Conservation (phyloP, 2,113 vertebrate genomes). For the Thamnophis sirtalis region DNA sequence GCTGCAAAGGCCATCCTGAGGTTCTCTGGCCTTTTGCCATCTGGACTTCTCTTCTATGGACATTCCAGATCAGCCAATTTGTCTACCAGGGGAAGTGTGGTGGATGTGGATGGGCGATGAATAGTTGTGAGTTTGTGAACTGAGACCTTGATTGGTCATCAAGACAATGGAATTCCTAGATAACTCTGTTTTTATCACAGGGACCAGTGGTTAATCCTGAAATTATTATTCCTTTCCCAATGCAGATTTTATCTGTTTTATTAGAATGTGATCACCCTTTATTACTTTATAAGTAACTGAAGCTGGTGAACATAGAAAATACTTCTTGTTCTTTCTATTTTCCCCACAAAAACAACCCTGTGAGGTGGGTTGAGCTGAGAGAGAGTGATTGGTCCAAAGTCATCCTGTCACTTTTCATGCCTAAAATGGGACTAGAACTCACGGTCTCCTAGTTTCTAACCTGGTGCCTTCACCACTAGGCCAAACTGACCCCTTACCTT, state of each 20-base stretch:
- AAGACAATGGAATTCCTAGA: background rate
- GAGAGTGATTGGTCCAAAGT: background rate
- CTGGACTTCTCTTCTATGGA: background rate
- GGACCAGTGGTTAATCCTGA: background rate
- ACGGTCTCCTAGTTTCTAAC: background rate
- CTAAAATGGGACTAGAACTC: background rate
- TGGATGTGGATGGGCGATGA: background rate
- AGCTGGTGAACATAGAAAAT: background rate
- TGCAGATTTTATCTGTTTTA: background rate
- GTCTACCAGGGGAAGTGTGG: background rate
- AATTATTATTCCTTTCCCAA: background rate
- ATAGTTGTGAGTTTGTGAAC: background rate
- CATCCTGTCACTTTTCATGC: background rate
- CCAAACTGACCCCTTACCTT: background rate
- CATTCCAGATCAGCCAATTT: background rate
- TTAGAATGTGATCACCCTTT: background rate
- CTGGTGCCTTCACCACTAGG: background rate
- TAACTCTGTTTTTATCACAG: background rate
- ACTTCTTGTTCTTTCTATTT: background rate
- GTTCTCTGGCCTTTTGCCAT: background rate
- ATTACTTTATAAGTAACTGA: background rate
- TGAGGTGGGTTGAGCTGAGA: background rate
- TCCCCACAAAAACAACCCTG: background rate
- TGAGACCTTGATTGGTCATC: background rate
- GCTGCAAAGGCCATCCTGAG: background rate